Evolutionary conservation across 2,113 vertebrate genomes (phyloP).

Genomic region (Oxyura jamaicensis): DNA sequence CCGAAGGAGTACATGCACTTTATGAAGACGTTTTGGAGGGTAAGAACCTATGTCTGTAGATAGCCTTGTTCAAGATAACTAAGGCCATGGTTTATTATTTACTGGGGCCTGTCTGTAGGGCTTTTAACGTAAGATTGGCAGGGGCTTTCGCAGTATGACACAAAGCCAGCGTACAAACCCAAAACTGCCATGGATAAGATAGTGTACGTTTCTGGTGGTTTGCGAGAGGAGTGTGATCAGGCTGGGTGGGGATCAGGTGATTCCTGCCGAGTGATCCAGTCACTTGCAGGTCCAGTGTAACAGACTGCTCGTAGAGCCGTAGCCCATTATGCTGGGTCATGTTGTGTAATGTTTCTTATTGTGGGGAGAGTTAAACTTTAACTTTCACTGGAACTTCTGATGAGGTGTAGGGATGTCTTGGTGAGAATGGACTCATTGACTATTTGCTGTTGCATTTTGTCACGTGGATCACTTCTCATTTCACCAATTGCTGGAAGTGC

Average conservation of each 20-base stretch:
- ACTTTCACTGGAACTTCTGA: neutral
- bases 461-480: neutral
- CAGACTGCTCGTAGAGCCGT: neutral
- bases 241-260: neutral
- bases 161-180: neutral
- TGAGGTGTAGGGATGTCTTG: neutral
- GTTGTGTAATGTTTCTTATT: neutral
- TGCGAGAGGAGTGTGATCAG: neutral
- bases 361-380: neutral
- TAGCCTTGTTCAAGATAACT: neutral
- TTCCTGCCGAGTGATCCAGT: neutral
- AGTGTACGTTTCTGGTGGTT: neutral
- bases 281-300: neutral
- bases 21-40: slow-evolving; percentile 96
- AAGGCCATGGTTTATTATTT: rapidly evolving
- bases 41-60: slow-evolving; percentile 65
- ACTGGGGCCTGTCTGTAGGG: neutral
- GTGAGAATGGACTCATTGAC: neutral
- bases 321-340: neutral
- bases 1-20: slow-evolving; percentile 96
- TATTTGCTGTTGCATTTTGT: neutral
- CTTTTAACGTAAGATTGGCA: neutral
- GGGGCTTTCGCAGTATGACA: neutral
- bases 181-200: rapidly evolving
- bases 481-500: neutral